Conservation (phyloP, 2,113 vertebrate species). For the Catharus fuscescens region DNA sequence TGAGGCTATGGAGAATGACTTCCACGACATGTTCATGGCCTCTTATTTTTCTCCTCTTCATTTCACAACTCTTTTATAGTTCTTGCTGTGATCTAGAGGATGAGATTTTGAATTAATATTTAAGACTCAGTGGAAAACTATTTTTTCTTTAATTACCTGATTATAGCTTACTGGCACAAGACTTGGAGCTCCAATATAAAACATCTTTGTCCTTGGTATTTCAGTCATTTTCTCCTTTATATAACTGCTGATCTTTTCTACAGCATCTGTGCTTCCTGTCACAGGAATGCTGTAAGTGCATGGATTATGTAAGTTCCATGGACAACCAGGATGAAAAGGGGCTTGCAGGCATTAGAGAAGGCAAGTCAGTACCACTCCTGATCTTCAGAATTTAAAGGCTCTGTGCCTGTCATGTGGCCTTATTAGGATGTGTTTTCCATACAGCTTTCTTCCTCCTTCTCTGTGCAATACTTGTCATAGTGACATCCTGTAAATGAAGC, state of each 20-base stretch:
- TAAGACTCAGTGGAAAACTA: neutral
- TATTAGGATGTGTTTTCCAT: neutral
- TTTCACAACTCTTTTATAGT: neutral
- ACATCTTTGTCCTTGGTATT: conserved; percentile 37
- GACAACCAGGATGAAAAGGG: conserved; percentile 56
- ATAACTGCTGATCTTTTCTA: conserved; percentile 50
- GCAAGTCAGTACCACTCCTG: neutral
- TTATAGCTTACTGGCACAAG: conserved; percentile 46
- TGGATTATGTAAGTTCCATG: conserved; percentile 19
- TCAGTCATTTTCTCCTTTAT: conserved; percentile 46
- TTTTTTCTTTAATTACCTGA: neutral
- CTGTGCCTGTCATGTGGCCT: neutral
- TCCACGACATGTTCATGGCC: conserved; percentile 17
- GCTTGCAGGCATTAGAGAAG: conserved; percentile 23
- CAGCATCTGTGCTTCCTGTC: conserved; percentile 30
- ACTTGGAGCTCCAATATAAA: conserved; percentile 42
- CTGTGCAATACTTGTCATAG: neutral
- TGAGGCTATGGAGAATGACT: conserved; percentile 5
- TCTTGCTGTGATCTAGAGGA: neutral
- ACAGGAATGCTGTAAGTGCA: conserved; percentile 8
- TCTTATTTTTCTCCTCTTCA: conserved; percentile 24
- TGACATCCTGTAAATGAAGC: neutral
- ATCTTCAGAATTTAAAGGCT: neutral
- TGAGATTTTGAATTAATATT: conserved; percentile 13
- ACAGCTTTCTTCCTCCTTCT: neutral